phyloP scores from a whole-genome alignment of 1,140 invertebrate species.

The Drosophila serrata region DNA sequence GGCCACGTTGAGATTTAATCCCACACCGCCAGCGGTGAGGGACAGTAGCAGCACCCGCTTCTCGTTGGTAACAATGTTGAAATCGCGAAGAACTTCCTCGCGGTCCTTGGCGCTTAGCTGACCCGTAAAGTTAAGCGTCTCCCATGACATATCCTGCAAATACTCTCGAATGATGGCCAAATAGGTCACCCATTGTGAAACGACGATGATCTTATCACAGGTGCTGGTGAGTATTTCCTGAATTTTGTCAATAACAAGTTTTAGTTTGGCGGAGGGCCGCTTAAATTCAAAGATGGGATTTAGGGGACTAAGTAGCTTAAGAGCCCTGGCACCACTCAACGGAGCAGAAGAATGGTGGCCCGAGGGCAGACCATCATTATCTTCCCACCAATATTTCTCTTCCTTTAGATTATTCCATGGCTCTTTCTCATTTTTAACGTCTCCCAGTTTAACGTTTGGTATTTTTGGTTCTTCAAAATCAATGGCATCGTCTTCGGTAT shows the following conservation, averaged over 20 bases:
- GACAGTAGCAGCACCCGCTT: constrained; percentile 54
- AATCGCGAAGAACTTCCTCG: constrained; percentile 35
- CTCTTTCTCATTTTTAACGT: not conserved
- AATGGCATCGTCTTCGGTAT: not conserved
- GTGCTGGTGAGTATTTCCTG: constrained; percentile 38
- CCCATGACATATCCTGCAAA: constrained; percentile 17
- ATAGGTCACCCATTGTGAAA: constrained; percentile 55
- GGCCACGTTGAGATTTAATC: constrained; percentile 61
- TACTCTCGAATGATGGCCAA: constrained; percentile 30
- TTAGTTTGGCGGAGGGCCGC: constrained; percentile 39
- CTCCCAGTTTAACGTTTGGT: not conserved
- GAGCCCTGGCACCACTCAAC: constrained; percentile 5
- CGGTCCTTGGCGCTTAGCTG: constrained; percentile 30
- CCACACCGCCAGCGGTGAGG: constrained; percentile 59
- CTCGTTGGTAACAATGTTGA: constrained; percentile 16
- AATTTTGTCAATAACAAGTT: constrained; percentile 28
- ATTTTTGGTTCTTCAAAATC: not conserved
- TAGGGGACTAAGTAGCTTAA: constrained; percentile 28
- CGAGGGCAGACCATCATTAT: not conserved
- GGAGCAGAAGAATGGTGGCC: not conserved
- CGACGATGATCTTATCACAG: constrained; percentile 56
- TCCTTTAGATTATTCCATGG: not conserved
- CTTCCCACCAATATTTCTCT: not conserved
- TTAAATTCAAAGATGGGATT: constrained; percentile 60
- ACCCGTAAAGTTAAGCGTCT: constrained; percentile 52